Evolutionary conservation across 2,113 vertebrate species (phyloP), one percentile per base, ranked within the genome.

Genomic region (Leuciscus idus): DNA sequence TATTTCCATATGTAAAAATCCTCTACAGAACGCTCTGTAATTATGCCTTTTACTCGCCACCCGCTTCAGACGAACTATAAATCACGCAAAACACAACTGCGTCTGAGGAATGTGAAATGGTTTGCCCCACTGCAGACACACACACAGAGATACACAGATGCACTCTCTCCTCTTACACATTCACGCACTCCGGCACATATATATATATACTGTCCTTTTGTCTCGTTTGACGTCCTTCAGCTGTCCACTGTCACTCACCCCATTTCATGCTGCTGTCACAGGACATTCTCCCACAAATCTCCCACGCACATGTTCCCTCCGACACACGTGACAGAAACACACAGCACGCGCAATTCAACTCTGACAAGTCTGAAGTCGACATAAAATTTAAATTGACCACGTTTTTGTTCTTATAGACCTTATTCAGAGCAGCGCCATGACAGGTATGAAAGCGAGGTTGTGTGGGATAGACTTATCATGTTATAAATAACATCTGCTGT

Each of bases 261-360:
- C 62, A 82, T 82, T 82, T 82, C 81, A 82, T 82, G 81, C 62
- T 82, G 10, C 48, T 82, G 26, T 82, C 81, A 52, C 62, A 33
- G 81, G 64, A 68, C 64, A 30, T 70, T 66, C 68, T 70, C 81
- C 81, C 81, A 82, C 81, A 82, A 82, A 82, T 82, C 81, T 82
- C 26, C n/a, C 23, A 48, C 0, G 21, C 62, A 70, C 46, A 82
- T 82, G 62, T 70, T 52, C 81, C n/a, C 46, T 70, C 12, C 55
- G 62, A 82, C 64, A 52, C 80, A 68, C 62, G 61, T 82, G 43
- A 28, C 62, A 19, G 46, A 30, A 66, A 82, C 61, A 81, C 61
- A 82, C 28, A 33, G 46, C 75, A 72, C 68, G 33, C 9, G n/a
- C 70, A n/a, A n/a, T 43, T 73, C 10, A 77, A 28, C 73, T 30